These are phyloP conservation scores for Drosophila lacteicornis DNA, from an alignment of 1,140 invertebrate genomes.

Conservation along the genomic window DNA sequence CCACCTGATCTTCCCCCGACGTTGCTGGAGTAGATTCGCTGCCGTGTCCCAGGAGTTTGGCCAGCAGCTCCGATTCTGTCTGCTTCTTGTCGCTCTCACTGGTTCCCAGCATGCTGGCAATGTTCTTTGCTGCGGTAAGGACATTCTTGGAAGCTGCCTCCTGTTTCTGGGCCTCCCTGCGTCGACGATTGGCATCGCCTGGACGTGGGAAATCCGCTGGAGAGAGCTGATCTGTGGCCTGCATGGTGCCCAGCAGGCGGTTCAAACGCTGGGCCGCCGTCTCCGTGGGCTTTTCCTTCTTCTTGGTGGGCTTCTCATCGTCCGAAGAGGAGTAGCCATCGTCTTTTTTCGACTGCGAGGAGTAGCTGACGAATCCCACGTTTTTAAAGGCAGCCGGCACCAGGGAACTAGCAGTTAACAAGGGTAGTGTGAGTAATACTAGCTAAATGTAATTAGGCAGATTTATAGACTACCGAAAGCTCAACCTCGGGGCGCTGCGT, in stretches of 20 bases:
- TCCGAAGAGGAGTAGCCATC: constrained; percentile 70
- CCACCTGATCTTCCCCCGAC: constrained; percentile 5
- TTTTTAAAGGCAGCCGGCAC: constrained; percentile 64
- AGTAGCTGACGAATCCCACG: constrained; percentile 51
- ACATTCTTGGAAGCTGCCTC: constrained; percentile 67
- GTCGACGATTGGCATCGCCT: constrained; percentile 64
- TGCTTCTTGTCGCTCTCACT: constrained; percentile 86
- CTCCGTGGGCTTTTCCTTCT: constrained; percentile 47
- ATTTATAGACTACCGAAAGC: constrained; percentile 33
- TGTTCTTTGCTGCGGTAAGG: constrained; percentile 88
- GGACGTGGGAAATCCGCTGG: constrained; percentile 62
- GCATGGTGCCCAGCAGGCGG: constrained; percentile 72
- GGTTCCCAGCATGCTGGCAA: constrained; percentile 89
- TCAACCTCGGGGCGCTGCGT: constrained; percentile 39
- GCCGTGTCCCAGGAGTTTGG: constrained; percentile 87
- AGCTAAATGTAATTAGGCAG: background rate
- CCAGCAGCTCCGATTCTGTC: constrained; percentile 91
- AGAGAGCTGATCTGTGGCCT: constrained; percentile 56
- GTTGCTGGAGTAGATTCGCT: constrained; percentile 75
- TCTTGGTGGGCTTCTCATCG: constrained; percentile 64
- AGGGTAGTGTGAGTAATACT: background rate
- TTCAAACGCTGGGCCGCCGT: constrained; percentile 74
- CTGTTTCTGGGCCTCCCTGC: constrained; percentile 61
- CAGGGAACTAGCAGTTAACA: constrained; percentile 34
- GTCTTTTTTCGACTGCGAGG: constrained; percentile 66